Conservation (phyloP, 2,797 vertebrate genomes). For the Champsocephalus esox region DNA sequence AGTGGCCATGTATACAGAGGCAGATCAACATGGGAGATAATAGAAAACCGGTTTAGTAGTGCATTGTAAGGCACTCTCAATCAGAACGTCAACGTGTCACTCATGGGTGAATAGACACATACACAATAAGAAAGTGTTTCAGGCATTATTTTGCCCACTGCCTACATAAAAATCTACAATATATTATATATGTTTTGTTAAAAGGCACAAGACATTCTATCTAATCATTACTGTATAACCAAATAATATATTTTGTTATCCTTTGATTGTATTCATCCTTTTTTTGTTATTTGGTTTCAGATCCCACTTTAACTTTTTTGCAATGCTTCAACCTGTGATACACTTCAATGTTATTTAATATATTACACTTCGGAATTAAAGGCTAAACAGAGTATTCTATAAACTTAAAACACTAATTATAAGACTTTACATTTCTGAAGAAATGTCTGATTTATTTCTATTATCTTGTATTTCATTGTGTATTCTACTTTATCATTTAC, state of each 20-base stretch:
- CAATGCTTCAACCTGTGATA: background rate
- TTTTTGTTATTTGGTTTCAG: slow-evolving; percentile 6
- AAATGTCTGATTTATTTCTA: background rate
- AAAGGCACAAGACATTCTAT: background rate
- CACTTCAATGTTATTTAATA: background rate
- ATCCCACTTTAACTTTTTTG: background rate
- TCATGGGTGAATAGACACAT: slow-evolving; percentile 9
- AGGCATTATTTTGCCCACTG: slow-evolving; percentile 5
- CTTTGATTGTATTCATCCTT: background rate
- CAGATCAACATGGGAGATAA: slow-evolving; percentile 2
- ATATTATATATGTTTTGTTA: background rate
- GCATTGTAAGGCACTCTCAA: slow-evolving; percentile 2
- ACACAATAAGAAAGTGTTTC: background rate
- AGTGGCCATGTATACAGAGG: slow-evolving; percentile 57
- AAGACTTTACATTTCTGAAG: background rate
- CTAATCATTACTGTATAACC: background rate
- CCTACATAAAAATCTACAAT: background rate
- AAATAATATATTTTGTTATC: too few species aligned
- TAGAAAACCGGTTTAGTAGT: slow-evolving; percentile 2
- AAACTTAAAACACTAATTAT: background rate
- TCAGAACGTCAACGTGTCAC: background rate
- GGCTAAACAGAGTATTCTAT: background rate
- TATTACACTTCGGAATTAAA: background rate
- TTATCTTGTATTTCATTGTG: background rate
- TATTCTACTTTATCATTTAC: background rate